Evolutionary conservation across 2,888 invertebrate species (phyloP).

Genomic region (Clepsis dumicolana): DNA sequence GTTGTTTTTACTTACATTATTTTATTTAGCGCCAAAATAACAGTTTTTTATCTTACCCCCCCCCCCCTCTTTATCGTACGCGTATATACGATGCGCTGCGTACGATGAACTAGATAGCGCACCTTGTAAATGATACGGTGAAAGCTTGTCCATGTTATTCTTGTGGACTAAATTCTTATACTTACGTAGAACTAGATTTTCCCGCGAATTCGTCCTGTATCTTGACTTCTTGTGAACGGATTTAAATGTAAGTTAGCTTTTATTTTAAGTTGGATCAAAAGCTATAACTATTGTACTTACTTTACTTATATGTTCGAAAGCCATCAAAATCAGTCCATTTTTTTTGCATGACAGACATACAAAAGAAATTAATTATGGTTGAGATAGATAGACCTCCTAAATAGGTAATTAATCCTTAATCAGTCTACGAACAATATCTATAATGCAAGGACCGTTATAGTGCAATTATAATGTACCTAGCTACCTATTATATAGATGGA

Average conservation of each 20-base stretch:
- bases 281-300: too few species aligned
- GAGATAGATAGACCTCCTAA: too few species aligned
- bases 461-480: too few species aligned
- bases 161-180: neutral
- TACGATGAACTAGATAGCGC: constrained; percentile 11
- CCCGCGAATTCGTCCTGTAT: neutral
- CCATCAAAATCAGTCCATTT: too few species aligned
- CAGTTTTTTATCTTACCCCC: constrained; percentile 6
- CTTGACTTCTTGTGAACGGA: neutral
- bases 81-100: constrained; percentile 15
- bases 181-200: neutral
- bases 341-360: too few species aligned
- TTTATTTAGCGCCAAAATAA: constrained; percentile 1
- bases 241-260: neutral
- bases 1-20: neutral
- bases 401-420: too few species aligned
- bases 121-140: constrained; percentile 2
- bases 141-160: neutral
- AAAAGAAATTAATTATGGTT: too few species aligned
- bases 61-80: constrained; percentile 1
- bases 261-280: neutral
- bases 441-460: too few species aligned
- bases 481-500: too few species aligned
- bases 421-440: too few species aligned
- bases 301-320: too few species aligned